Conservation (phyloP, 2,797 vertebrate species). For the Alca torda region DNA sequence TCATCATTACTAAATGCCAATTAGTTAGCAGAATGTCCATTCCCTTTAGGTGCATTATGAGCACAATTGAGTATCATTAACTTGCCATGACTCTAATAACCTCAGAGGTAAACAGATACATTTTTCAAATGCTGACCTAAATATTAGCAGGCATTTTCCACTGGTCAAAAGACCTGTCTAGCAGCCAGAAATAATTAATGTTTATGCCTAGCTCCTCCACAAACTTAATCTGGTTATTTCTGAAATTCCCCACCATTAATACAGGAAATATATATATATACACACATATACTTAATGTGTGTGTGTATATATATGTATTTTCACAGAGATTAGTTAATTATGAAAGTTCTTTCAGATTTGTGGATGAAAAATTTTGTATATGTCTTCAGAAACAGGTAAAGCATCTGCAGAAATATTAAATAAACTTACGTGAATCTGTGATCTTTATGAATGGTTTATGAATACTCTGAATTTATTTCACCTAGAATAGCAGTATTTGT, state of each 20-base stretch:
- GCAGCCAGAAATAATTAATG: neutral
- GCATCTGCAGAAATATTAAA: neutral
- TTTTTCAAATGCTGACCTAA: neutral
- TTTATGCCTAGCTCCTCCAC: neutral
- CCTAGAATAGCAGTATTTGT: neutral
- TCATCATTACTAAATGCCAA: neutral
- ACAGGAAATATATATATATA: neutral
- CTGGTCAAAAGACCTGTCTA: neutral
- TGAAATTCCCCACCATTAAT: neutral
- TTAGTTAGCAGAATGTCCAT: neutral
- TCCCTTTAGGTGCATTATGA: neutral
- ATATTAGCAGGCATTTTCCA: neutral
- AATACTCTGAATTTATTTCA: neutral
- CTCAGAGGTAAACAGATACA: neutral
- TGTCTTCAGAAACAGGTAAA: neutral
- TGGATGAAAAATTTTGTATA: neutral
- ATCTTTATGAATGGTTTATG: neutral
- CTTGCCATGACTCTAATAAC: neutral
- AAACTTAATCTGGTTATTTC: neutral
- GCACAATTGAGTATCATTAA: neutral
- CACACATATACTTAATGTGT: neutral
- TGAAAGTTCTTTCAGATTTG: neutral
- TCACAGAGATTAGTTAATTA: neutral
- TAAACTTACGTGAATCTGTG: neutral
- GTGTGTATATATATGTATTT: neutral